These are phyloP conservation scores for Drosophila emarginata DNA, from an alignment of 2,888 invertebrate species.

Conservation along the genomic window DNA sequence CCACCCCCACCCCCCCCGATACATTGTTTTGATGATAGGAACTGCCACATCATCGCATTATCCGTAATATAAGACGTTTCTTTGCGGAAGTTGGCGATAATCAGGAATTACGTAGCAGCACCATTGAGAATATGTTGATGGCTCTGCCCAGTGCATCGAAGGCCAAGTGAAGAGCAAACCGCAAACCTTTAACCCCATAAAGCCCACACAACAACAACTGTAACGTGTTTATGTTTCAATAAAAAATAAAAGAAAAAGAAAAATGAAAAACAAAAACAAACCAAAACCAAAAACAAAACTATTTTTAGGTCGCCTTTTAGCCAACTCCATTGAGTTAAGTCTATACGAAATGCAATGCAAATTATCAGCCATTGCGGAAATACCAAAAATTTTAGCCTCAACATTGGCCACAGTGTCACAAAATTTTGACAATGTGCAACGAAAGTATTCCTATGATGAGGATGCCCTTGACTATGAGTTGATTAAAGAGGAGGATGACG, in stretches of 20 bases:
- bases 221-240: slow-evolving; percentile 43
- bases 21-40: slow-evolving; percentile 80
- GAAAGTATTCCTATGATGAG: slow-evolving; percentile 78
- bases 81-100: slow-evolving; percentile 82
- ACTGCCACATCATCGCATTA: slow-evolving; percentile 86
- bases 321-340: slow-evolving; percentile 79
- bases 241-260: slow-evolving; percentile 28
- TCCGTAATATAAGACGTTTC: slow-evolving; percentile 84
- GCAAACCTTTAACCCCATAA: neutral
- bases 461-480: slow-evolving; percentile 76
- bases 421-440: slow-evolving; percentile 75
- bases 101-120: slow-evolving; percentile 79
- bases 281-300: slow-evolving; percentile 13
- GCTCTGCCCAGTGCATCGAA: slow-evolving; percentile 80
- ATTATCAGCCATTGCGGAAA: slow-evolving; percentile 81
- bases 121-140: slow-evolving; percentile 82
- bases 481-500: slow-evolving; percentile 54
- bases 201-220: neutral
- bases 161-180: slow-evolving; percentile 50
- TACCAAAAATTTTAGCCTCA: slow-evolving; percentile 81
- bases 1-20: slow-evolving; percentile 7
- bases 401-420: slow-evolving; percentile 81
- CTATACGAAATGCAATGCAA: slow-evolving; percentile 82
- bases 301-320: slow-evolving; percentile 49
- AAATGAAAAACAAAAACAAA: slow-evolving; percentile 10